Conservation (phyloP, 2,797 vertebrate species). For the Myotis findleyi region DNA sequence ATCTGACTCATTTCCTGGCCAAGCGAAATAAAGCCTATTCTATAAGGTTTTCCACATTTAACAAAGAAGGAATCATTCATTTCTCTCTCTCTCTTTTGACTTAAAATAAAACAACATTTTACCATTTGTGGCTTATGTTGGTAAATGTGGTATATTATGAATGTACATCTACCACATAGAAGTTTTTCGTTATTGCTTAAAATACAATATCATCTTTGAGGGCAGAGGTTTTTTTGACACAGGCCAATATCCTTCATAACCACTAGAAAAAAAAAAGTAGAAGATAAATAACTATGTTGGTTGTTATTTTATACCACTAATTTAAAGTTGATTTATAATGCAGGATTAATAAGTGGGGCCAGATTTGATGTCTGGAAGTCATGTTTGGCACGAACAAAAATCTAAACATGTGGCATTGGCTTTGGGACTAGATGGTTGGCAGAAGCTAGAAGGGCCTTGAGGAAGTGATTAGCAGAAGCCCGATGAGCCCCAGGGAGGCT, state of each 20-base stretch:
- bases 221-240: not conserved
- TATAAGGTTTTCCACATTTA: not conserved
- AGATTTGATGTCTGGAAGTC: not conserved
- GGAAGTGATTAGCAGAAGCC: not conserved
- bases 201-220: not conserved
- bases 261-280: not conserved
- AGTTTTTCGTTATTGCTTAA: not conserved
- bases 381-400: not conserved
- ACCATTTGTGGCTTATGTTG: not conserved
- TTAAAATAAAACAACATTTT: conserved; percentile 1
- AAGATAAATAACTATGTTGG: not conserved
- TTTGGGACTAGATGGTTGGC: not conserved
- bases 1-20: not conserved
- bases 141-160: not conserved
- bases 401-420: not conserved
- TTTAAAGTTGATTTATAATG: not conserved
- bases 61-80: not conserved
- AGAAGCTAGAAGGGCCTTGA: not conserved
- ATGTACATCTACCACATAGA: not conserved
- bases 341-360: not conserved
- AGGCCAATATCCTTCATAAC: not conserved
- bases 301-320: not conserved
- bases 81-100: not conserved
- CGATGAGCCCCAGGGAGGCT: not conserved
- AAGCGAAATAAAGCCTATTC: not conserved